These are phyloP conservation scores for Fragum fragum DNA, from an alignment of 2,888 invertebrate species.

Conservation along the genomic window DNA sequence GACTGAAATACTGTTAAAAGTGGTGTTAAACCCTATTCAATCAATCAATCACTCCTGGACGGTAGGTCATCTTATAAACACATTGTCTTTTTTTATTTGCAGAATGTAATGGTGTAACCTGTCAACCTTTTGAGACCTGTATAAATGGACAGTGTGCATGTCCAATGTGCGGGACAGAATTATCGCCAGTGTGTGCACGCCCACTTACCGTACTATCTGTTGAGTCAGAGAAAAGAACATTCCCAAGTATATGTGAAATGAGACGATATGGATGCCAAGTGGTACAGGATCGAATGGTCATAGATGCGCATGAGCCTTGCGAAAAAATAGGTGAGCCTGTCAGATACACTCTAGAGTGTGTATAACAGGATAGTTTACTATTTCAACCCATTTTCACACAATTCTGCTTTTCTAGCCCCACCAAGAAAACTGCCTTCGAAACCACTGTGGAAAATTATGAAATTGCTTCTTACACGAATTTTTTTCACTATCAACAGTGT, in stretches of 20 bases:
- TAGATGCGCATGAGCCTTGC: not conserved
- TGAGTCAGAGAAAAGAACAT: not conserved
- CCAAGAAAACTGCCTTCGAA: no score
- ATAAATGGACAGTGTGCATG: constrained; percentile 9
- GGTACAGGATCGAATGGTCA: not conserved
- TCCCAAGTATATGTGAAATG: not conserved
- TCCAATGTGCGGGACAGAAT: not conserved
- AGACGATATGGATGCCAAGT: constrained; percentile 2
- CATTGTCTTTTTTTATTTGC: not conserved
- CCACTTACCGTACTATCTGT: not conserved
- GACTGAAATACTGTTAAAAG: no score
- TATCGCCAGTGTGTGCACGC: not conserved
- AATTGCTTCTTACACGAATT: no score
- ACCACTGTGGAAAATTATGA: no score
- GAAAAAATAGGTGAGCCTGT: not conserved
- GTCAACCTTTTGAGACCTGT: not conserved
- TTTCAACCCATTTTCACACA: no score
- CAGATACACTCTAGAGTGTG: no score
- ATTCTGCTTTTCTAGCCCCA: no score
- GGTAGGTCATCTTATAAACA: no score
- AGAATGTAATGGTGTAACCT: not conserved
- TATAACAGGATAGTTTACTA: no score
- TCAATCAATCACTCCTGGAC: no score
- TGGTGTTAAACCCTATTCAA: no score
- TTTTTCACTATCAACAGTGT: no score